Evolutionary conservation across 2,797 vertebrate species (phyloP).

Genomic region (Hippoglossus hippoglossus): DNA sequence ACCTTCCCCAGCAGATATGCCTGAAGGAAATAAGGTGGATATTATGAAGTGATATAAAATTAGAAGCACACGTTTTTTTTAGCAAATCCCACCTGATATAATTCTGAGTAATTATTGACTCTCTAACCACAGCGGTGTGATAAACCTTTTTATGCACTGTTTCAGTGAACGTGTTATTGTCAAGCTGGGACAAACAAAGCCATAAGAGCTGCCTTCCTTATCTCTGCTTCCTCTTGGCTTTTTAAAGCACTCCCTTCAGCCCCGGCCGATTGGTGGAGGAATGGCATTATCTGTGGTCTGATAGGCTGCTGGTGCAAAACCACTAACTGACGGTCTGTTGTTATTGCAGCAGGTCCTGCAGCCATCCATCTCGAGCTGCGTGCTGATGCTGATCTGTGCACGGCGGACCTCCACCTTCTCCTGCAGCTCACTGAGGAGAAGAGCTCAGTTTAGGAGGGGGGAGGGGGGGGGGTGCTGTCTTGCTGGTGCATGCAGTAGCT

Average conservation of each 20-base stretch:
- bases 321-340: conserved; percentile 74
- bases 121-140: conserved; percentile 28
- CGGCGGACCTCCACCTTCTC: conserved; percentile 24
- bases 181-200: conserved; percentile 74
- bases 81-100: conserved; percentile 19
- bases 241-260: conserved; percentile 61
- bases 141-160: conserved; percentile 46
- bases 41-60: conserved; percentile 4
- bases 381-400: conserved; percentile 46
- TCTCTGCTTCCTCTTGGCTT: conserved; percentile 66
- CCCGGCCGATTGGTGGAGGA: conserved; percentile 70
- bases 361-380: conserved; percentile 38
- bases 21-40: background rate
- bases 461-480: background rate
- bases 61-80: conserved; percentile 3
- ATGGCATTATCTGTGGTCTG: conserved; percentile 68
- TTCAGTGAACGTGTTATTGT: conserved; percentile 65
- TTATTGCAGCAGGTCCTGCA: conserved; percentile 69
- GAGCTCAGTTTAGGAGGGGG: conserved; percentile 31
- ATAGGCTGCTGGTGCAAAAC: conserved; percentile 69
- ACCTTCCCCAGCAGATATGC: background rate
- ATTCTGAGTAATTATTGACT: conserved; percentile 53
- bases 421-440: conserved; percentile 29
- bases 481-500: conserved; percentile 42
- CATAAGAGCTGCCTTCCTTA: conserved; percentile 70